phyloP scores from a whole-genome alignment of 2,888 invertebrate species.

The Drosophila phalerata region DNA sequence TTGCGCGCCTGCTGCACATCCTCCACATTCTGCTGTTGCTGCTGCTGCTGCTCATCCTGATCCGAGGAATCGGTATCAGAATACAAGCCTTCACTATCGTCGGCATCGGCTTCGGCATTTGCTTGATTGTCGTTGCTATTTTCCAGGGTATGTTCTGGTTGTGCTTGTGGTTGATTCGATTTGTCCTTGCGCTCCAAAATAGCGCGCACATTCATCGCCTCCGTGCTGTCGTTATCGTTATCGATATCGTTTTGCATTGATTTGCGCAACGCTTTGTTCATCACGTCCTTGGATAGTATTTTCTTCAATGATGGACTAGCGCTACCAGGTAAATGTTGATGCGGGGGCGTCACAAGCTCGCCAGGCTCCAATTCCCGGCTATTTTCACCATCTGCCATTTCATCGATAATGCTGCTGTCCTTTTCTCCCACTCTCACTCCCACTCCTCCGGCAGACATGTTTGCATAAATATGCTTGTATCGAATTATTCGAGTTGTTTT shows the following conservation, averaged over 20 bases:
- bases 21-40: slow-evolving; percentile 46
- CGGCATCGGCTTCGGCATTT: slow-evolving; percentile 49
- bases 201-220: slow-evolving; percentile 65
- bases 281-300: slow-evolving; percentile 56
- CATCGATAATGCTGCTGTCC: slow-evolving; percentile 57
- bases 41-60: slow-evolving; percentile 49
- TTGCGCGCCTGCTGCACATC: slow-evolving; percentile 71
- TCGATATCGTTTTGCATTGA: slow-evolving; percentile 50
- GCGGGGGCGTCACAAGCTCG: slow-evolving; percentile 84
- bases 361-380: slow-evolving; percentile 82
- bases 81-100: slow-evolving; percentile 69
- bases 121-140: slow-evolving; percentile 19
- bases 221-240: slow-evolving; percentile 40
- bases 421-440: background rate
- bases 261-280: slow-evolving; percentile 68
- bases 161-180: background rate
- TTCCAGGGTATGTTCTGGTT: slow-evolving; percentile 10
- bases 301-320: slow-evolving; percentile 48
- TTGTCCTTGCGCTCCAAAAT: slow-evolving; percentile 72
- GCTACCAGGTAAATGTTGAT: slow-evolving; percentile 34
- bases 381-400: slow-evolving; percentile 79
- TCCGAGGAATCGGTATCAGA: slow-evolving; percentile 69
- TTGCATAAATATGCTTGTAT: slow-evolving; percentile 24
- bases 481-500: slow-evolving; percentile 15
- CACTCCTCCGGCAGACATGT: slow-evolving; percentile 35